phyloP scores from a whole-genome alignment of 2,797 vertebrate genomes.

The Neomorphus geoffroyi region DNA sequence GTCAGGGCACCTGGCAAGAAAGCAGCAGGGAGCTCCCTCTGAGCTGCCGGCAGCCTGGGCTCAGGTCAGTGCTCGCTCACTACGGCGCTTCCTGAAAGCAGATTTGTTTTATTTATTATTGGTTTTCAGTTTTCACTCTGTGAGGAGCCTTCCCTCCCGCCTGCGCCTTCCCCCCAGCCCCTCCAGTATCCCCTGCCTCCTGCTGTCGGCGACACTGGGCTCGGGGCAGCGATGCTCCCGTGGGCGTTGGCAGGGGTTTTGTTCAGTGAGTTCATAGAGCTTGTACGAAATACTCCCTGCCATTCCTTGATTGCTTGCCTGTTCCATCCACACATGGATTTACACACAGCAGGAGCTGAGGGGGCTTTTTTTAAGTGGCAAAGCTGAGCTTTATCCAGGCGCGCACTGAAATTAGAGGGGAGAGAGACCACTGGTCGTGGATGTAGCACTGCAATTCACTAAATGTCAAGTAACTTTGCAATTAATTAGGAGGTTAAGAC shows the following conservation, averaged over 20 bases:
- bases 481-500: neutral
- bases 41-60: fast-evolving
- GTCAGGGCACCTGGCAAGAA: neutral
- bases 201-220: fast-evolving
- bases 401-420: neutral
- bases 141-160: neutral
- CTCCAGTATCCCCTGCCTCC: neutral
- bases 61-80: neutral
- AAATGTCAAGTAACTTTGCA: neutral
- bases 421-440: neutral
- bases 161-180: neutral
- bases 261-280: neutral
- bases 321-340: fast-evolving
- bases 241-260: neutral
- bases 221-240: fast-evolving
- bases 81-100: neutral
- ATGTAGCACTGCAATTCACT: neutral
- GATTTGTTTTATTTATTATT: neutral
- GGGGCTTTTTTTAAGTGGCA: neutral
- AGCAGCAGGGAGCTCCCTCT: neutral
- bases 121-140: neutral
- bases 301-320: neutral
- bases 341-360: neutral
- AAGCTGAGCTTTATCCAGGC: neutral
- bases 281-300: neutral